Conservation (phyloP, 2,113 vertebrate genomes). For the Halichoeres trimaculatus region DNA sequence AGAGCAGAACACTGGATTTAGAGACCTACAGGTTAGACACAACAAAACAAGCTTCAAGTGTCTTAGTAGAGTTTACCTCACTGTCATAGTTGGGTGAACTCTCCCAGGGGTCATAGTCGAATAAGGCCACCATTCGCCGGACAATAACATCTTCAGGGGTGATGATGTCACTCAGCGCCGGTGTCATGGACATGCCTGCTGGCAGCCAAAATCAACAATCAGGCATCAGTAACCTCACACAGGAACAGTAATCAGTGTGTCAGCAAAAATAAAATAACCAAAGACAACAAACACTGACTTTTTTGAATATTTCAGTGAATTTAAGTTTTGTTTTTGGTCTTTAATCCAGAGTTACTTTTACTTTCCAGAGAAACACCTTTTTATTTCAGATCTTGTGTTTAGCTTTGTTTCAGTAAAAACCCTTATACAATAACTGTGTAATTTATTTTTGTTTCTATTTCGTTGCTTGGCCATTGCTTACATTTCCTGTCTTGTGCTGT, state of each 20-base stretch:
- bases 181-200: conserved; percentile 51
- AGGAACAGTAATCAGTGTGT: not conserved
- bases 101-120: conserved; percentile 94
- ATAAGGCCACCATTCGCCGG: conserved; percentile 90
- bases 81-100: conserved; percentile 92
- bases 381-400: too few relatives aligned
- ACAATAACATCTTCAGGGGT: conserved; percentile 74
- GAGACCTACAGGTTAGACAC: not conserved
- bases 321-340: too few relatives aligned
- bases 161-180: conserved; percentile 61
- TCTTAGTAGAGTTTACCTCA: conserved; percentile 81
- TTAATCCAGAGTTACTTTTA: too few relatives aligned
- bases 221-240: too few relatives aligned
- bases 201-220: not conserved
- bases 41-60: not conserved
- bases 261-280: not conserved
- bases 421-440: too few relatives aligned
- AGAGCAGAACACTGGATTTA: not conserved
- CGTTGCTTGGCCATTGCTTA: too few relatives aligned
- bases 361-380: too few relatives aligned
- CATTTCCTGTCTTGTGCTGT: too few relatives aligned
- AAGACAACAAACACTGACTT: too few relatives aligned
- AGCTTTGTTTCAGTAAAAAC: too few relatives aligned
- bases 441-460: too few relatives aligned
- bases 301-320: too few relatives aligned